A percentile compares a stretch with the other conserved stretches of the same genome.
These are phyloP conservation scores for Oryzaephilus surinamensis DNA, from an alignment of 1,140 invertebrate genomes.

Conservation along the genomic window DNA sequence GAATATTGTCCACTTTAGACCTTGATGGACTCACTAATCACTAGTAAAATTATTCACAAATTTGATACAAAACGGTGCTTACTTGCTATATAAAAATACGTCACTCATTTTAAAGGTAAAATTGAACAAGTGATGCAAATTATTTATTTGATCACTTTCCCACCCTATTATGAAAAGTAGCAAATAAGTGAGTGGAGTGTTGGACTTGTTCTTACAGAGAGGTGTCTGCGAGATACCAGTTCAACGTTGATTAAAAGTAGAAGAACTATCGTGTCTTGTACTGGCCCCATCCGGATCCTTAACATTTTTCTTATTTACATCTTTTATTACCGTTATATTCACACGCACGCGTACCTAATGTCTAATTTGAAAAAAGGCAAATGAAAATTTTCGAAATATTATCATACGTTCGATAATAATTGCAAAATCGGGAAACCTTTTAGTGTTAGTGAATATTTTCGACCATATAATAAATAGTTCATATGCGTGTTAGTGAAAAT, in stretches of 20 bases:
- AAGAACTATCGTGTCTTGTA: constrained; percentile 19
- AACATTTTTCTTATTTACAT: too few species aligned
- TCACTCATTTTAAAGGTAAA: too few species aligned
- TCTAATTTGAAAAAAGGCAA: constrained; percentile 1
- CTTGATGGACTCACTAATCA: too few species aligned
- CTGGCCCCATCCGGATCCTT: constrained; percentile 11
- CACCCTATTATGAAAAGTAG: too few species aligned
- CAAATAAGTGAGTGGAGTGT: too few species aligned
- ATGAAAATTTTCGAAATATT: neutral
- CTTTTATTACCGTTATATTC: constrained; percentile 9
- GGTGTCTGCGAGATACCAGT: constrained; percentile 19
- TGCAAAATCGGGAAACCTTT: neutral
- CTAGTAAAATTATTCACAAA: too few species aligned
- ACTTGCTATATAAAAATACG: too few species aligned
- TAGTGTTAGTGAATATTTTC: neutral
- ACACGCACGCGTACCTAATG: constrained; percentile 9
- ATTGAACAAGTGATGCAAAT: too few species aligned
- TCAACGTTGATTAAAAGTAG: constrained; percentile 20
- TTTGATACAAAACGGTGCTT: too few species aligned
- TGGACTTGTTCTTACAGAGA: too few species aligned
- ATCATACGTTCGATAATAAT: neutral
- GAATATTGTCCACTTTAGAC: too few species aligned
- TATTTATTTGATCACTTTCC: too few species aligned
- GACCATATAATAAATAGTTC: neutral
- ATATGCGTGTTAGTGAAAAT: constrained; percentile 12